phyloP scores from a whole-genome alignment of 2,113 vertebrate genomes.

The Salminus brasiliensis region DNA sequence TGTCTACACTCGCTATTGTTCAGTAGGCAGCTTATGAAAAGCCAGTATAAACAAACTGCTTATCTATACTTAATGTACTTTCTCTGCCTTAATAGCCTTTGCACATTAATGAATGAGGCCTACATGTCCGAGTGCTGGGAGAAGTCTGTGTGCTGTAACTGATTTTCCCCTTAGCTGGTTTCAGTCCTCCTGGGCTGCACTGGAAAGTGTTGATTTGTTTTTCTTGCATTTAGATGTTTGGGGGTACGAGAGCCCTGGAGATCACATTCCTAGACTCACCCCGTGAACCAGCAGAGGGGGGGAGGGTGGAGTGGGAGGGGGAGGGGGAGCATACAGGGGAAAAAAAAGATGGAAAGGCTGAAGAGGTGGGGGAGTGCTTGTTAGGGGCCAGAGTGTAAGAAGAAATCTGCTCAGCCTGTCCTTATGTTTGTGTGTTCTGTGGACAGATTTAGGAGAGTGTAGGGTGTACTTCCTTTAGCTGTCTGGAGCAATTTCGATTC shows the following conservation, averaged over 20 bases:
- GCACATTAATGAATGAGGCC: constrained; percentile 4
- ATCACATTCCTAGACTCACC: constrained; percentile 55
- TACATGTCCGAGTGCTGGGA: background rate
- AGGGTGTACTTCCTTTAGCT: background rate
- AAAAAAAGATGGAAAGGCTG: background rate
- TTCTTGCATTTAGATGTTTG: constrained; percentile 57
- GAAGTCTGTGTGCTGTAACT: constrained; percentile 28
- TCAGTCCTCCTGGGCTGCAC: constrained; percentile 9
- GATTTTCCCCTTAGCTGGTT: constrained; percentile 32
- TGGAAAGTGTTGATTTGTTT: constrained; percentile 54
- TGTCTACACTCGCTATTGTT: no score
- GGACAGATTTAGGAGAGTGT: background rate
- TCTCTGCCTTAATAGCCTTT: background rate
- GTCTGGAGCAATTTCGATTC: no score
- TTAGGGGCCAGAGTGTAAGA: background rate
- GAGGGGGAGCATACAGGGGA: background rate
- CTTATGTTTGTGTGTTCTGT: constrained; percentile 15
- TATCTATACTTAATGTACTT: constrained; percentile 1
- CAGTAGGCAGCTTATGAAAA: background rate
- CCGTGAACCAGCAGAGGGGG: constrained; percentile 24
- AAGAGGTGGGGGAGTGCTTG: constrained; percentile 9
- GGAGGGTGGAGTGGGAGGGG: background rate
- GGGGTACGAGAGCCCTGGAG: constrained; percentile 46
- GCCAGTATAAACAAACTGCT: background rate
- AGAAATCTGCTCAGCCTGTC: background rate